Percentiles rank a stretch among this genome's conserved stretches.
Evolutionary conservation across 2,888 invertebrate species (phyloP).

Genomic region (Hartigia nigra): DNA sequence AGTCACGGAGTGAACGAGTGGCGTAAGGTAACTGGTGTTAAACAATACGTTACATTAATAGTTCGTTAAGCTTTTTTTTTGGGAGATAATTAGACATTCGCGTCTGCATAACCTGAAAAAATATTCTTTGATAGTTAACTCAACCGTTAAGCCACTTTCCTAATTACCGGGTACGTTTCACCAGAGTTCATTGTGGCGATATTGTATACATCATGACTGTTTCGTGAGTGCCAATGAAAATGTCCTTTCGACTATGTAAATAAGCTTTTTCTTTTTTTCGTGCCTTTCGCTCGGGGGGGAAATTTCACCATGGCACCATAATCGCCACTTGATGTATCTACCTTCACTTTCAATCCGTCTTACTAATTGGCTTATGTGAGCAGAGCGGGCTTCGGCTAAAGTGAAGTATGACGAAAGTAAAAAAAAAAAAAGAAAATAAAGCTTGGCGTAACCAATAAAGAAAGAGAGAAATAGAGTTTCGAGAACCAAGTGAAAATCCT

Average conservation of each 20-base stretch:
- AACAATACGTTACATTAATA: neutral
- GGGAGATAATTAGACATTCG: neutral
- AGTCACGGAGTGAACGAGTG: neutral
- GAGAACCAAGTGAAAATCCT: neutral
- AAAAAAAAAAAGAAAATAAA: neutral
- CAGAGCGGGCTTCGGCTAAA: neutral
- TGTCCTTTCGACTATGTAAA: neutral
- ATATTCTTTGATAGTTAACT: neutral
- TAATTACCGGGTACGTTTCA: too few species aligned
- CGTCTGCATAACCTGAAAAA: neutral
- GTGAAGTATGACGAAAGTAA: neutral
- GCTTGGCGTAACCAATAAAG: neutral
- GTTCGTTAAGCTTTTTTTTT: neutral
- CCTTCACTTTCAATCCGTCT: neutral
- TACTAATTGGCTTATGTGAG: neutral
- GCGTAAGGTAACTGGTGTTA: neutral
- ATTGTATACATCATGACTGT: neutral
- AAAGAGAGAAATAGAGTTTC: neutral
- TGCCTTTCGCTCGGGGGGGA: neutral
- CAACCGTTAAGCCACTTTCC: neutral
- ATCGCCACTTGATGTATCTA: neutral
- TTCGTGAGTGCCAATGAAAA: neutral
- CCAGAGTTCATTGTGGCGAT: too few species aligned
- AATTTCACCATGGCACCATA: neutral
- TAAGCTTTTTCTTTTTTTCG: neutral